phyloP scores from a whole-genome alignment of 2,113 vertebrate genomes.

The Motacilla alba region DNA sequence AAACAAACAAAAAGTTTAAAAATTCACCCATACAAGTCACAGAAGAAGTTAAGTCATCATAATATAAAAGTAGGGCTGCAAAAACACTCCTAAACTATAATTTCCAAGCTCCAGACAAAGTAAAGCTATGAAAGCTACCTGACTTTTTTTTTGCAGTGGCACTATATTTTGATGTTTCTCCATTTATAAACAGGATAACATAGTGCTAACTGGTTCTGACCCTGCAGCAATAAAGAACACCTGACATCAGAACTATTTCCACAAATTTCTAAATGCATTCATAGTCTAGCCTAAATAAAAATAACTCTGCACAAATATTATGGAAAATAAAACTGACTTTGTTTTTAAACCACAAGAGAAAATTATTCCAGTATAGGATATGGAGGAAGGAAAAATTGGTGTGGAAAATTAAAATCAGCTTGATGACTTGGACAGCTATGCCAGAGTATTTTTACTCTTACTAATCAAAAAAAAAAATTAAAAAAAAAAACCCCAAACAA shows the following conservation, averaged over 20 bases:
- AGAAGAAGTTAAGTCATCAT: background rate
- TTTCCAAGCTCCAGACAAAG: background rate
- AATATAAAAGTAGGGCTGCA: background rate
- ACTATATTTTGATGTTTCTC: slow-evolving; percentile 3
- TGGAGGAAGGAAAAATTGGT: slow-evolving; percentile 46
- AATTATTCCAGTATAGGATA: slow-evolving; percentile 57
- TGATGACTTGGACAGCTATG: background rate
- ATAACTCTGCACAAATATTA: slow-evolving; percentile 24
- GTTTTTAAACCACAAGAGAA: slow-evolving; percentile 19
- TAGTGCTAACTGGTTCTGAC: background rate
- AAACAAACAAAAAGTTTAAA: background rate
- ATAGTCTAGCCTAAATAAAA: slow-evolving; percentile 10
- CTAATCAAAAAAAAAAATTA: background rate
- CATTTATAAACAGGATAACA: background rate
- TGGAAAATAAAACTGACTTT: background rate
- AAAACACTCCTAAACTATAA: background rate
- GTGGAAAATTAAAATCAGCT: slow-evolving; percentile 31
- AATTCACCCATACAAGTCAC: background rate
- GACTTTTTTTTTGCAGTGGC: background rate
- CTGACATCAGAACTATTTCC: background rate
- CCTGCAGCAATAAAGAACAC: background rate
- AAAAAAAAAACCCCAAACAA: background rate
- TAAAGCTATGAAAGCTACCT: background rate
- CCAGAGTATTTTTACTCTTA: slow-evolving; percentile 20
- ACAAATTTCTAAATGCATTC: background rate